A percentile compares a stretch with the other conserved stretches of the same genome.
phyloP scores from a whole-genome alignment of 2,113 vertebrate species.

The Zosterops pallidus region DNA sequence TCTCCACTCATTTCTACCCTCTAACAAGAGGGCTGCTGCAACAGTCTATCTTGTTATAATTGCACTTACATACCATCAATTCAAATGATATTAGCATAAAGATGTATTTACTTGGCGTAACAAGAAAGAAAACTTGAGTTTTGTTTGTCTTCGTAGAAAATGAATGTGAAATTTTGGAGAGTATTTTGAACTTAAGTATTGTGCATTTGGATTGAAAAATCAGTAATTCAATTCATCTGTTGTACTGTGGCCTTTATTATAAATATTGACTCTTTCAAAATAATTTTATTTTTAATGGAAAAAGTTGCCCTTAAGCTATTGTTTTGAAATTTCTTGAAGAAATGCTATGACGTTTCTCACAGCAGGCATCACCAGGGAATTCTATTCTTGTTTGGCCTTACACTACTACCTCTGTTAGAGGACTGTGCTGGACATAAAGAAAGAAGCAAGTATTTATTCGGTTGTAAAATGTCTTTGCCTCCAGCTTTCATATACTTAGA shows the following conservation, averaged over 20 bases:
- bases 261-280: constrained; percentile 48
- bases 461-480: constrained; percentile 17
- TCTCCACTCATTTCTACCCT: not conserved
- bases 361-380: constrained; percentile 20
- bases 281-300: constrained; percentile 35
- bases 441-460: not conserved
- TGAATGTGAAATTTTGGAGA: not conserved
- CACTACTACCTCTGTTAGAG: not conserved
- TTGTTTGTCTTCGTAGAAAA: not conserved
- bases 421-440: not conserved
- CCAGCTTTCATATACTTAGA: not conserved
- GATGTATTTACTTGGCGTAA: not conserved
- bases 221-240: constrained; percentile 17
- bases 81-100: not conserved
- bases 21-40: not conserved
- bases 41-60: not conserved
- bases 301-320: constrained; percentile 25
- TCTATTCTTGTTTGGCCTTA: not conserved
- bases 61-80: not conserved
- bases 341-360: constrained; percentile 2
- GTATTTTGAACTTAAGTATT: not conserved
- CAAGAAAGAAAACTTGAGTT: not conserved
- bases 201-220: not conserved
- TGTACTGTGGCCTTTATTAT: constrained; percentile 3
- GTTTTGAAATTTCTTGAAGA: constrained; percentile 35